These are phyloP conservation scores for Chelonus insularis DNA, from an alignment of 1,140 invertebrate genomes.

Conservation along the genomic window DNA sequence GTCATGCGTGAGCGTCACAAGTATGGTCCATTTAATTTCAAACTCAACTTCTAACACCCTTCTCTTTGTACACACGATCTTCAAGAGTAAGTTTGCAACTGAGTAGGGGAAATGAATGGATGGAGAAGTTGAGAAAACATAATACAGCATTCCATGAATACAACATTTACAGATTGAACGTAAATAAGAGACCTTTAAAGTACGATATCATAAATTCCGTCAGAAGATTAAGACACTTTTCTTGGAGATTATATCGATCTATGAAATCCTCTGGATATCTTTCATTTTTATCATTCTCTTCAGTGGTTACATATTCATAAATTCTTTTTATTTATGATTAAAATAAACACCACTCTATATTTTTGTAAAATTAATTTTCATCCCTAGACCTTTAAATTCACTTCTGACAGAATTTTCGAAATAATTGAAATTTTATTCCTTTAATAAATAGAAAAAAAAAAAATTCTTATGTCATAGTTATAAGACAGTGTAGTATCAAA, in stretches of 20 bases:
- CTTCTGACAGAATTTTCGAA: too few relatives aligned
- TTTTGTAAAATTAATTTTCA: too few relatives aligned
- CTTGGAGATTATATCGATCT: constrained; percentile 8
- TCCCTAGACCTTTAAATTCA: too few relatives aligned
- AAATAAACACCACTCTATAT: too few relatives aligned
- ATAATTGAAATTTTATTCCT: too few relatives aligned
- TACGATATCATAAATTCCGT: constrained; percentile 43
- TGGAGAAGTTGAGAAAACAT: neutral
- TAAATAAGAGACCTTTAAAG: constrained; percentile 47
- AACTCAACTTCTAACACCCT: neutral
- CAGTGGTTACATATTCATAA: too few relatives aligned
- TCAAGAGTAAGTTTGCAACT: neutral
- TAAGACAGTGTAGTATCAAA: too few relatives aligned
- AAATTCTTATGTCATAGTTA: too few relatives aligned
- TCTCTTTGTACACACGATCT: neutral
- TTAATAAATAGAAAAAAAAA: too few relatives aligned
- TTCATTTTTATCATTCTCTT: neutral
- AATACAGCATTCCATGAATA: constrained; percentile 29
- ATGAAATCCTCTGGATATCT: neutral
- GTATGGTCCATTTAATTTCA: constrained; percentile 10
- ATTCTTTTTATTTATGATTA: too few relatives aligned
- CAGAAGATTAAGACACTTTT: constrained; percentile 42
- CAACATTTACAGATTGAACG: constrained; percentile 44
- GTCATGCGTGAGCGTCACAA: neutral
- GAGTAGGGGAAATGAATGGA: neutral